A percentile compares a stretch with the other conserved stretches of the same genome.
phyloP scores from a whole-genome alignment of 2,797 vertebrate species.

The Centropyge bicolor region DNA sequence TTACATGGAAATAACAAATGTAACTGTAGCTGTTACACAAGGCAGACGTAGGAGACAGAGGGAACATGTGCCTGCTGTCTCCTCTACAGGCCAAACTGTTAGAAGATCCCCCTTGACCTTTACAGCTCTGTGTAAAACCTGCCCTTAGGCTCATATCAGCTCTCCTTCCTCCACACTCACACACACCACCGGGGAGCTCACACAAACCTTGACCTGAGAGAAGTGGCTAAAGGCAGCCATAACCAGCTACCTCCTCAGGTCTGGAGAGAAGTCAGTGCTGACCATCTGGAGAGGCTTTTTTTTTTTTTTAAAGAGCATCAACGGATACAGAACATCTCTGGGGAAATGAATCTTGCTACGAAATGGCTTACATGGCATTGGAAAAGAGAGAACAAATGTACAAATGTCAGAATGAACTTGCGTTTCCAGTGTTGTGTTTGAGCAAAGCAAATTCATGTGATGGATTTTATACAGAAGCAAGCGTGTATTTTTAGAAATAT shows the following conservation, averaged over 20 bases:
- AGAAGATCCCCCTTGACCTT: slow-evolving; percentile 63
- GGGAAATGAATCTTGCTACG: not conserved
- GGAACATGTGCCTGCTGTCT: slow-evolving; percentile 31
- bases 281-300: slow-evolving; percentile 26
- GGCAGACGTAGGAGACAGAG: not conserved
- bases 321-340: not conserved
- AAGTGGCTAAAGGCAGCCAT: slow-evolving; percentile 45
- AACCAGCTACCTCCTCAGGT: slow-evolving; percentile 38
- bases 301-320: slow-evolving; percentile 12
- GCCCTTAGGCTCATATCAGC: slow-evolving; percentile 50
- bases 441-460: slow-evolving; percentile 36
- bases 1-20: slow-evolving; percentile 6
- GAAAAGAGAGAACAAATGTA: slow-evolving; percentile 11
- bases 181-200: slow-evolving; percentile 51
- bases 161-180: slow-evolving; percentile 33
- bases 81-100: slow-evolving; percentile 44
- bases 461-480: slow-evolving; percentile 25
- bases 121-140: slow-evolving; percentile 55
- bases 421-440: slow-evolving; percentile 11
- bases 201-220: slow-evolving; percentile 56
- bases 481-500: slow-evolving; percentile 39
- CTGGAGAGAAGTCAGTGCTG: slow-evolving; percentile 11
- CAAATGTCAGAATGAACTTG: slow-evolving; percentile 16
- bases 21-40: not conserved
- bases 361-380: not conserved